Percentiles rank a stretch among this genome's conserved stretches.
These are phyloP conservation scores for Slavum lentiscoides DNA, from an alignment of 2,888 invertebrate genomes.

Conservation along the genomic window DNA sequence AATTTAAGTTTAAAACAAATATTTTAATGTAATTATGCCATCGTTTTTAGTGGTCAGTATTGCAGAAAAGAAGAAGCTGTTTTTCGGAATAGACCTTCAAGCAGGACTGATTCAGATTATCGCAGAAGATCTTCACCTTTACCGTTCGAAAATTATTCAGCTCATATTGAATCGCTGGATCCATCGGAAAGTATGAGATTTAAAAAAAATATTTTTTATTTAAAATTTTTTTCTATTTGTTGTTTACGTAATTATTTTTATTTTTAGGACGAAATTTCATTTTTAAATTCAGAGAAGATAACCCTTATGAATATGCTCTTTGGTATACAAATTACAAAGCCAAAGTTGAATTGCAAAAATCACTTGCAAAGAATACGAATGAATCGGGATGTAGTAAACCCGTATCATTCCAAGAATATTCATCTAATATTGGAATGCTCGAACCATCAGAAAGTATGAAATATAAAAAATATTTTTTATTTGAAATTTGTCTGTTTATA, in stretches of 20 bases:
- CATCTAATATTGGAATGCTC: no score
- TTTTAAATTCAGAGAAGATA: constrained; percentile 59
- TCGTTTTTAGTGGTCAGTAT: constrained; percentile 17
- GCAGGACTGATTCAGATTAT: constrained; percentile 58
- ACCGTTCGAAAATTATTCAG: constrained; percentile 40
- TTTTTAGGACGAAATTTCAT: constrained; percentile 37
- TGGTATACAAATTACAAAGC: no score
- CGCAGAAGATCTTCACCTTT: constrained; percentile 52
- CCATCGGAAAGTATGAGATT: constrained; percentile 34
- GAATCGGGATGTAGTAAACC: no score
- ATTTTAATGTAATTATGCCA: background rate
- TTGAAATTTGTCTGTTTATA: no score
- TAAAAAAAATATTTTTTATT: background rate
- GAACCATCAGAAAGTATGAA: no score
- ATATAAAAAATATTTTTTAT: no score
- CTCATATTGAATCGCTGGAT: constrained; percentile 44
- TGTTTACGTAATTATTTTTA: background rate
- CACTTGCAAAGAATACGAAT: no score
- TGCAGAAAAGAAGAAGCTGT: constrained; percentile 28
- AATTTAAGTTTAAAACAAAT: background rate
- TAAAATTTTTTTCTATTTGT: background rate
- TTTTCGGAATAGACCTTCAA: constrained; percentile 57
- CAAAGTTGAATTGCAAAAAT: no score
- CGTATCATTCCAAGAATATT: no score
- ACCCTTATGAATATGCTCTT: constrained; percentile 79